Conservation (phyloP, 1,140 invertebrate species). For the Caenorhabditis tropicalis region DNA sequence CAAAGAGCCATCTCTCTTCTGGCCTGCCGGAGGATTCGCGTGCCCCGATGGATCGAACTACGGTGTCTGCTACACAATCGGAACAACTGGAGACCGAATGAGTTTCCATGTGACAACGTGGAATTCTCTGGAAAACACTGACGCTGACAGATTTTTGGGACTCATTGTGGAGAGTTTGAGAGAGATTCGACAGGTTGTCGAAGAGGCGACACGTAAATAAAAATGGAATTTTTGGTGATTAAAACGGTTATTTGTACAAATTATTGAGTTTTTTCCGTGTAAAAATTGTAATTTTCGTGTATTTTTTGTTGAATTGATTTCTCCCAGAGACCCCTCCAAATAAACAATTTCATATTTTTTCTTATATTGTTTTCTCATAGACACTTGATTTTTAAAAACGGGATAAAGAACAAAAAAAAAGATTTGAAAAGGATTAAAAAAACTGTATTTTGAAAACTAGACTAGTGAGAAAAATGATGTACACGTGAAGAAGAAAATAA, state of each 20-base stretch:
- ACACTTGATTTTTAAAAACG: no score
- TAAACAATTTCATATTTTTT: no score
- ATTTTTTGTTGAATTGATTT: no score
- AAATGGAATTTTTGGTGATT: not conserved
- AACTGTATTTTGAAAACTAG: no score
- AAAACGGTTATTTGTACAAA: constrained; percentile 26
- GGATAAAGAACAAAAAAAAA: no score
- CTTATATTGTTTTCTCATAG: no score
- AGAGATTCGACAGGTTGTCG: constrained; percentile 55
- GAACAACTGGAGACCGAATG: constrained; percentile 58
- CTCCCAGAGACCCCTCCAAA: no score
- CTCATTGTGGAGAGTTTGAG: constrained; percentile 50
- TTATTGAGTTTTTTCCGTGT: not conserved
- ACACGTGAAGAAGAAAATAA: no score
- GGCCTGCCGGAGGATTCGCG: constrained; percentile 62
- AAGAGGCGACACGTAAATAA: constrained; percentile 15
- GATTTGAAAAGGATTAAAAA: no score
- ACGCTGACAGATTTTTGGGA: constrained; percentile 51
- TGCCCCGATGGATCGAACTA: constrained; percentile 63
- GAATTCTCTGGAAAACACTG: constrained; percentile 56
- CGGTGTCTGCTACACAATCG: constrained; percentile 62
- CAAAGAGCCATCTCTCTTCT: constrained; percentile 59
- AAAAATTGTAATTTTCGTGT: no score
- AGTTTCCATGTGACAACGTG: constrained; percentile 61
- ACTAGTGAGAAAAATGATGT: no score